Evolutionary conservation across 2,888 invertebrate species (phyloP), one percentile per base, ranked within the genome.

Genomic region (Terebella lapidaria): DNA sequence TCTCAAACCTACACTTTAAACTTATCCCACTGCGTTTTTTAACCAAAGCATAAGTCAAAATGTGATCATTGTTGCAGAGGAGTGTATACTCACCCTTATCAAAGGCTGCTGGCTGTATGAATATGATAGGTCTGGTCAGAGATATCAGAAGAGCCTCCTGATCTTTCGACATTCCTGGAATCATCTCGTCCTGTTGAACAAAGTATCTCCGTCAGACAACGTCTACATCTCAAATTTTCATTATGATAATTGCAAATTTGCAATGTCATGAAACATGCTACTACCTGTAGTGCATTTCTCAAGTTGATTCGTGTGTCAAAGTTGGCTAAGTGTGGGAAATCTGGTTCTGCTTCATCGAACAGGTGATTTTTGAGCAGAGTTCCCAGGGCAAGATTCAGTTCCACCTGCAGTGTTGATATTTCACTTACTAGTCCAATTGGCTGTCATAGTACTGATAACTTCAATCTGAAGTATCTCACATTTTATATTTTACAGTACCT

Each of bases 241-340:
- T 45, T 10, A 18, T 18, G 18, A 15, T 53, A 2, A 26, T 22
- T 22, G 18, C 25, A n/a, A n/a, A n/a, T n/a, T n/a, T n/a, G n/a
- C n/a, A n/a, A n/a, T n/a, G n/a, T n/a, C n/a, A n/a, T n/a, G n/a
- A n/a, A n/a, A n/a, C n/a, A n/a, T n/a, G n/a, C n/a, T n/a, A n/a
- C 60, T 66, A 77, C 81, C 76, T 79, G 79, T 30, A 81, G 64
- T 42, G 80, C 80, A 73, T 81, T 81, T 57, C 80, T 69, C 79
- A 84, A 74, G 81, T 91, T 89, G 69, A 96, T 92, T 70, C 92
- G 87, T 0, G 97, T 99, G 78, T 94, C 94, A 83, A 99, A 99
- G 83, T 95, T 96, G 0, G 97, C 97, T 77, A 93, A 93, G 75
- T 94, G 94, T 76, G 96, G 95, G 78, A 96, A 96, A 79, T 99